Evolutionary conservation across 2,888 invertebrate genomes (phyloP).

Genomic region (Metallyticus violacea): DNA sequence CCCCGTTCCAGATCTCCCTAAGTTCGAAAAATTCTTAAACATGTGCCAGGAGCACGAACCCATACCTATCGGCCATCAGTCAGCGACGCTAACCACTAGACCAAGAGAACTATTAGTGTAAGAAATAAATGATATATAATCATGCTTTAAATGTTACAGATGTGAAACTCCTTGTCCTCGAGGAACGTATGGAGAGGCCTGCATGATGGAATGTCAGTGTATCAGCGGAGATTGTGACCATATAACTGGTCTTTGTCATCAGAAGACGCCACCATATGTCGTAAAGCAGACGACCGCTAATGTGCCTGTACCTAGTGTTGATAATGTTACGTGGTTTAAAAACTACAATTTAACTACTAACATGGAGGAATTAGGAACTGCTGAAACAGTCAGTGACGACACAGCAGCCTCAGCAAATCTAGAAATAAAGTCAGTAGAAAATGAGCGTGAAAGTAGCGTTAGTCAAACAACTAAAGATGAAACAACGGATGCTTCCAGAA

Average conservation of each 20-base stretch:
- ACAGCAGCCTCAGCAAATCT: background rate
- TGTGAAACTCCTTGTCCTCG: conserved; percentile 52
- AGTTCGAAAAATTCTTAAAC: too few relatives aligned
- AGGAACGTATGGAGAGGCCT: conserved; percentile 68
- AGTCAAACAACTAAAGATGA: background rate
- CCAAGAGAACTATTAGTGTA: too few relatives aligned
- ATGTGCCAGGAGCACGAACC: too few relatives aligned
- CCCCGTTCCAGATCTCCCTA: too few relatives aligned
- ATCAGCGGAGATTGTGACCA: conserved; percentile 77
- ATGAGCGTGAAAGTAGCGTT: background rate
- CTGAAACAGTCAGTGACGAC: background rate
- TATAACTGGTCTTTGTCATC: conserved; percentile 68
- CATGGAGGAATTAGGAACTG: background rate
- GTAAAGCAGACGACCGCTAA: background rate
- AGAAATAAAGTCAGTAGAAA: background rate
- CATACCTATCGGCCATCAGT: too few relatives aligned
- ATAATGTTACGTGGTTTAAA: background rate
- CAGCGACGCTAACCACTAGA: too few relatives aligned
- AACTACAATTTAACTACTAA: background rate
- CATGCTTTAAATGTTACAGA: background rate
- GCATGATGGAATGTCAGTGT: conserved; percentile 72
- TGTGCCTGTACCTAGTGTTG: background rate
- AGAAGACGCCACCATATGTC: background rate
- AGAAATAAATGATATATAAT: too few relatives aligned
- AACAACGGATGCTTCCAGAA: background rate